Evolutionary conservation across 2,113 vertebrate genomes (phyloP).

Genomic region (Stictonetta naevosa): DNA sequence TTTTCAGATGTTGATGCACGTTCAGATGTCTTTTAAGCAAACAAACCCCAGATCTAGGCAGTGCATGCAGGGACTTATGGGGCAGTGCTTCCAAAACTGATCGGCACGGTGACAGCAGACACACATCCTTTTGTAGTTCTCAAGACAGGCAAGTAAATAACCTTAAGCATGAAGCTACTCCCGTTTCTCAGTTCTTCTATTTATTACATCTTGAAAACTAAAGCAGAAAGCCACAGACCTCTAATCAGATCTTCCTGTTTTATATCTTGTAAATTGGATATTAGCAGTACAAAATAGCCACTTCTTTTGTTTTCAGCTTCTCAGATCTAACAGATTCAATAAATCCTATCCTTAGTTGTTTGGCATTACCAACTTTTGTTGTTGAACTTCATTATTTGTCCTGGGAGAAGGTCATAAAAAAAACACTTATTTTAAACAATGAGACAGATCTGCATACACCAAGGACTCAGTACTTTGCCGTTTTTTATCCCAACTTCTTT

Average conservation of each 20-base stretch:
- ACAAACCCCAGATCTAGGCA: not conserved
- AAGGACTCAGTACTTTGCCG: not conserved
- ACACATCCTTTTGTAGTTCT: not conserved
- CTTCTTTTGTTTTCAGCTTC: not conserved
- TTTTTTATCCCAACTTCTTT: not conserved
- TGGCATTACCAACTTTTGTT: not conserved
- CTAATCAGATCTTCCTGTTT: not conserved
- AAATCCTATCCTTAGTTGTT: not conserved
- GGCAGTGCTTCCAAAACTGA: not conserved
- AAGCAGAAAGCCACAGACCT: not conserved
- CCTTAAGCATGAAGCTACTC: not conserved
- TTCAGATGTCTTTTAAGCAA: not conserved
- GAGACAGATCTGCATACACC: not conserved
- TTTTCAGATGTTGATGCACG: not conserved
- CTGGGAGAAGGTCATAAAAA: not conserved
- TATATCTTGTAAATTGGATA: not conserved
- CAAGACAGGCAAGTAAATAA: not conserved
- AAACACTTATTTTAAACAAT: not conserved
- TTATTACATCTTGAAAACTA: not conserved
- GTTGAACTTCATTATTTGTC: not conserved
- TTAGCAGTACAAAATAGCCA: not conserved
- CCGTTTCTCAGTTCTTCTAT: not conserved
- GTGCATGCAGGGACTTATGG: not conserved
- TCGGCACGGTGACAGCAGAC: not conserved
- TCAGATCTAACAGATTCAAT: not conserved